phyloP scores from a whole-genome alignment of 2,797 vertebrate species.

The Sebastes goodei region DNA sequence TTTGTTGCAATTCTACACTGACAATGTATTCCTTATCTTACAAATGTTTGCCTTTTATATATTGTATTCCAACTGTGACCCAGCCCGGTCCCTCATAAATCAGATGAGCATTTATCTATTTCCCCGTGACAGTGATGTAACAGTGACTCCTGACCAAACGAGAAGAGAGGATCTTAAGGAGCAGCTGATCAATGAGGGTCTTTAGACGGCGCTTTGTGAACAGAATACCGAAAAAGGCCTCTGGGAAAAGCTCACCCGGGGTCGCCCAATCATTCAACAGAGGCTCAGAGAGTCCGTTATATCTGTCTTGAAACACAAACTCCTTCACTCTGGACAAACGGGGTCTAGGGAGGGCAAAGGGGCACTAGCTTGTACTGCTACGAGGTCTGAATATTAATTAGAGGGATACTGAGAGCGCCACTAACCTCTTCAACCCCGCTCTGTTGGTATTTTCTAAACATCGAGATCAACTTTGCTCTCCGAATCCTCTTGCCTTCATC shows the following conservation, averaged over 20 bases:
- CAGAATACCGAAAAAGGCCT: constrained; percentile 62
- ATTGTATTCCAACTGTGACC: neutral
- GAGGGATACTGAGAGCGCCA: neutral
- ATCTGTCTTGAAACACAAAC: constrained; percentile 39
- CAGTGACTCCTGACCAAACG: constrained; percentile 50
- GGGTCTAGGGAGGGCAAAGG: constrained; percentile 12
- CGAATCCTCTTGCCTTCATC: constrained; percentile 23
- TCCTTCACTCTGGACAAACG: constrained; percentile 39
- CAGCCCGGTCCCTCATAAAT: constrained; percentile 39
- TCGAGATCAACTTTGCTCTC: constrained; percentile 20
- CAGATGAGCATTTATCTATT: constrained; percentile 55
- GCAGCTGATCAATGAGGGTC: constrained; percentile 74
- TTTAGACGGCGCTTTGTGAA: constrained; percentile 65
- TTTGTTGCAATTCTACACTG: neutral
- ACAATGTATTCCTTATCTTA: too few relatives aligned
- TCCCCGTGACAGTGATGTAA: constrained; percentile 69
- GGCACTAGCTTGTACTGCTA: neutral
- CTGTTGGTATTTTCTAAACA: constrained; percentile 10
- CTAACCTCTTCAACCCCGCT: constrained; percentile 28
- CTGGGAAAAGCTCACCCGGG: constrained; percentile 39
- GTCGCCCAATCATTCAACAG: constrained; percentile 36
- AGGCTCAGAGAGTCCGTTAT: constrained; percentile 21
- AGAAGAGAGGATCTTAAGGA: constrained; percentile 57
- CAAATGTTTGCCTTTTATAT: too few relatives aligned
- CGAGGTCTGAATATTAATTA: constrained; percentile 52